These are phyloP conservation scores for Hypselothyrea guttata DNA, from an alignment of 2,888 invertebrate genomes.

Conservation along the genomic window DNA sequence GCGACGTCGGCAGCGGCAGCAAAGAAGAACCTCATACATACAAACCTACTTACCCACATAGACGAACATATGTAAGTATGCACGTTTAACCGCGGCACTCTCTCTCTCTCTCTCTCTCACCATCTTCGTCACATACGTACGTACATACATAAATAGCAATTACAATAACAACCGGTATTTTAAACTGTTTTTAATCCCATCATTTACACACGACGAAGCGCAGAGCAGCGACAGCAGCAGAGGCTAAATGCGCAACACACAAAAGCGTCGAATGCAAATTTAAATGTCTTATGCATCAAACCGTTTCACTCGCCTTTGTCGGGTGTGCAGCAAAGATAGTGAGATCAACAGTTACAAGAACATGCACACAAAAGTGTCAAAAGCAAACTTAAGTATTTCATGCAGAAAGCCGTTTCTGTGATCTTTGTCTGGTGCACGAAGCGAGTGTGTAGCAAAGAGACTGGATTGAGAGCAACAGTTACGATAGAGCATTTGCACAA, in stretches of 20 bases:
- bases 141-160: conserved; percentile 52
- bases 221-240: no score
- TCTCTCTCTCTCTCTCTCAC: conserved; percentile 23
- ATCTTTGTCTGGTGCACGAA: no score
- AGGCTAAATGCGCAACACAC: conserved; percentile 19
- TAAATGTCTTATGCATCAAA: neutral
- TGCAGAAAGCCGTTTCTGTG: no score
- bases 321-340: conserved; percentile 25
- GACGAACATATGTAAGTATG: conserved; percentile 1
- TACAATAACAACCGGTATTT: conserved; percentile 68
- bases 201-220: conserved; percentile 43
- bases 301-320: conserved; percentile 12
- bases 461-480: no score
- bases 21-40: conserved; percentile 23
- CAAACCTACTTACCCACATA: conserved; percentile 15
- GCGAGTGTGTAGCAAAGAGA: no score
- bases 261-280: conserved; percentile 17
- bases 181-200: conserved; percentile 55
- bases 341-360: no score
- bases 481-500: no score
- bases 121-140: conserved; percentile 14
- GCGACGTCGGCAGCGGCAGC: conserved; percentile 13
- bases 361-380: no score
- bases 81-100: conserved; percentile 2
- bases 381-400: no score